Percentiles rank a stretch among this genome's conserved stretches.
Conservation (phyloP, 2,797 vertebrate species). For the Eulemur mongoz region DNA sequence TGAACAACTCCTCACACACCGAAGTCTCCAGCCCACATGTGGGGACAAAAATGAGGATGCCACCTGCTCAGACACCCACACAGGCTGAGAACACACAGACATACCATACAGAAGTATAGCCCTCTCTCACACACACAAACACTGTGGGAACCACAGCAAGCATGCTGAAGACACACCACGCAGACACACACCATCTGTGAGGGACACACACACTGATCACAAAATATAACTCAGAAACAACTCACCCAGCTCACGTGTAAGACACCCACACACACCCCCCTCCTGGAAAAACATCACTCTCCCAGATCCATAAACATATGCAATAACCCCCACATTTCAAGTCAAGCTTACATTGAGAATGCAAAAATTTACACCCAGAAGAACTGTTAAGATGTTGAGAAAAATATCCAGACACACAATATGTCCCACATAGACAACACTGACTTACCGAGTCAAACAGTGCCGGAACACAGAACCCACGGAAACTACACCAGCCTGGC, state of each 20-base stretch:
- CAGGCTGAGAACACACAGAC: not conserved
- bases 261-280: not conserved
- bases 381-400: not conserved
- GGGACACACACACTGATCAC: not conserved
- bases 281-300: not conserved
- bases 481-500: not conserved
- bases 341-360: not conserved
- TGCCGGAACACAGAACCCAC: not conserved
- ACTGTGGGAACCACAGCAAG: not conserved
- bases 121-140: not conserved
- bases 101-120: not conserved
- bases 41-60: not conserved
- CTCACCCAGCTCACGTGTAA: not conserved
- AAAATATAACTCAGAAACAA: not conserved
- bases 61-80: slow-evolving; percentile 14
- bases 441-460: not conserved
- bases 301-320: not conserved
- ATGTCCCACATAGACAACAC: not conserved
- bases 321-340: not conserved
- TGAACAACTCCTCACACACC: not conserved
- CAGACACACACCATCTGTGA: not conserved
- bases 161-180: not conserved
- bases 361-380: not conserved
- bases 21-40: not conserved
- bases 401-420: not conserved